phyloP scores from a whole-genome alignment of 2,888 invertebrate species.

The Furcula furcula region DNA sequence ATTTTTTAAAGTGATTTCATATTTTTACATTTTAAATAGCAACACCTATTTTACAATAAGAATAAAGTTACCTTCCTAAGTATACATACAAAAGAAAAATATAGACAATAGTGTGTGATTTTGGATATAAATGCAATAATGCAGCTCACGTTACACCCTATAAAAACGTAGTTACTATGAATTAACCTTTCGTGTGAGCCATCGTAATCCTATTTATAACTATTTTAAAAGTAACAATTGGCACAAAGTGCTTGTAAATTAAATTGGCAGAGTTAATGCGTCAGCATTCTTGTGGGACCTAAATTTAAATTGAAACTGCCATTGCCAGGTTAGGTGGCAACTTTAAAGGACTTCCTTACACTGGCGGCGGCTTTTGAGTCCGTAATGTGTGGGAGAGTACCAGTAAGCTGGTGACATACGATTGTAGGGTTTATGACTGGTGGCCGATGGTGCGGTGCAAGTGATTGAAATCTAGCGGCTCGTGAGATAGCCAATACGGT shows the following conservation, averaged over 20 bases:
- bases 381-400: conserved; percentile 42
- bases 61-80: no score
- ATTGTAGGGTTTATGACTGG: conserved; percentile 39
- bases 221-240: neutral
- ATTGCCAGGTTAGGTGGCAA: conserved; percentile 19
- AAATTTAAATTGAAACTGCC: conserved; percentile 30
- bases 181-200: neutral
- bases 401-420: conserved; percentile 40
- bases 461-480: conserved; percentile 16
- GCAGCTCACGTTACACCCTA: no score
- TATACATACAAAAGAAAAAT: no score
- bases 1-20: no score
- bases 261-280: neutral
- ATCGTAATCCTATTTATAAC: neutral
- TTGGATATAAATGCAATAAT: no score
- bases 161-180: no score
- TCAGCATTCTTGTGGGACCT: neutral
- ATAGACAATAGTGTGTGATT: no score
- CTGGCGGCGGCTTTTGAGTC: conserved; percentile 38
- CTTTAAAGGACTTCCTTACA: conserved; percentile 31
- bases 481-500: no score
- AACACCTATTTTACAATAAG: no score
- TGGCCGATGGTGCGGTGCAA: conserved; percentile 10
- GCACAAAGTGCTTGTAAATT: neutral
- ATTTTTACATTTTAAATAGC: no score